These are phyloP conservation scores for Sminthurides aquaticus DNA, from an alignment of 2,888 invertebrate genomes.

Conservation along the genomic window DNA sequence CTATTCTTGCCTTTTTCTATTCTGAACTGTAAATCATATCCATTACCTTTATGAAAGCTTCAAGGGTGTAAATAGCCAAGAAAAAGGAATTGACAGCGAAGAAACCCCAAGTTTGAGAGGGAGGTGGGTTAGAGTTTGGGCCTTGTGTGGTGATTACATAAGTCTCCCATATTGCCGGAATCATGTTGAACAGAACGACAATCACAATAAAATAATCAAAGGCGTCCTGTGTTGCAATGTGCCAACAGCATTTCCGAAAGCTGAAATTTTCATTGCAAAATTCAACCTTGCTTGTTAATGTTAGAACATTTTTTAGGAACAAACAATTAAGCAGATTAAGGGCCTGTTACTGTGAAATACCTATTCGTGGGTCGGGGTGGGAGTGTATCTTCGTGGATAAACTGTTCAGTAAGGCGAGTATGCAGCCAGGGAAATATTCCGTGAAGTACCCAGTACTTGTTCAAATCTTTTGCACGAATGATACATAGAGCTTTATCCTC, in stretches of 20 bases:
- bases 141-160: conserved; percentile 18
- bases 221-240: conserved; percentile 46
- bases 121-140: not conserved
- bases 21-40: not conserved
- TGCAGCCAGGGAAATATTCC: conserved; percentile 51
- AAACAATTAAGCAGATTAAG: not conserved
- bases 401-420: conserved; percentile 47
- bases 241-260: conserved; percentile 49
- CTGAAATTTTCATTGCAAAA: no score
- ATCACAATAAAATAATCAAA: conserved; percentile 47
- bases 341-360: not conserved
- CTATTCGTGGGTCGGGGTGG: conserved; percentile 44
- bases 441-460: conserved; percentile 49
- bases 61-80: conserved; percentile 28
- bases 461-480: conserved; percentile 50
- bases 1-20: not conserved
- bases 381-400: conserved; percentile 21
- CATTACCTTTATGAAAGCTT: conserved; percentile 35
- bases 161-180: conserved; percentile 46
- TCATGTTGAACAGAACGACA: conserved; percentile 40
- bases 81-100: conserved; percentile 24
- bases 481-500: conserved; percentile 50
- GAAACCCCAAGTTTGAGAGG: conserved; percentile 12
- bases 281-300: no score
- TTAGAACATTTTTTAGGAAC: not conserved